Percentiles rank a stretch among this genome's conserved stretches.
phyloP scores from a whole-genome alignment of 2,113 vertebrate genomes.

The Melospiza melodia region DNA sequence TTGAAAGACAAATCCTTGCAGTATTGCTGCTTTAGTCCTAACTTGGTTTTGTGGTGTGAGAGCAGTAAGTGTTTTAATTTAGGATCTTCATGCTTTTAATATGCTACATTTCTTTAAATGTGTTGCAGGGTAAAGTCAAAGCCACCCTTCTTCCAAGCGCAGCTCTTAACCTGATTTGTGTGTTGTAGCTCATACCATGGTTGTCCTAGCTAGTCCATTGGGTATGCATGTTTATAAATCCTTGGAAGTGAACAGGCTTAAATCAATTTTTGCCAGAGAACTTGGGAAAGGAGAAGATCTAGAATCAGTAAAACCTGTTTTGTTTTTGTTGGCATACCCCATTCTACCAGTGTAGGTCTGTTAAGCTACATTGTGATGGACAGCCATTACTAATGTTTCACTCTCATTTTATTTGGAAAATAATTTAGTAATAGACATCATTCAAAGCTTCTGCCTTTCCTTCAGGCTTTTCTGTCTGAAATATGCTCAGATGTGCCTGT shows the following conservation, averaged over 20 bases:
- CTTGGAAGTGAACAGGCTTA: not conserved
- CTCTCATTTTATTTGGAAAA: constrained; percentile 20
- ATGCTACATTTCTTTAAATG: not conserved
- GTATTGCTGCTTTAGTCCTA: not conserved
- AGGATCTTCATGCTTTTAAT: not conserved
- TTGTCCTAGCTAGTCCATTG: not conserved
- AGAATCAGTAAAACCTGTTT: not conserved
- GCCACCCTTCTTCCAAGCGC: not conserved
- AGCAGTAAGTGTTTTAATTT: not conserved
- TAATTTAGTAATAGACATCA: not conserved
- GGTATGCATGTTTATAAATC: not conserved
- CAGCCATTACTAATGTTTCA: not conserved
- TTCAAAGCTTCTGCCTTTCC: not conserved
- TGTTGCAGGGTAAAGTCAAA: not conserved
- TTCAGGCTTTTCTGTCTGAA: not conserved
- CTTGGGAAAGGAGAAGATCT: not conserved
- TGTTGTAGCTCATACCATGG: not conserved
- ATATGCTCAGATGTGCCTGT: not conserved
- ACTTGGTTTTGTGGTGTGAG: not conserved
- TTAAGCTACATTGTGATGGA: not conserved
- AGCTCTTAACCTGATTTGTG: not conserved
- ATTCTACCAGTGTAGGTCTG: not conserved
- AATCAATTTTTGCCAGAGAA: not conserved
- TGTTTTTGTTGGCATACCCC: not conserved
- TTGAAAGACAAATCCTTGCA: constrained; percentile 41